Base-by-base conservation (phyloP, 1,140 invertebrate species). In the Rhagoletis zephyria region DNA sequence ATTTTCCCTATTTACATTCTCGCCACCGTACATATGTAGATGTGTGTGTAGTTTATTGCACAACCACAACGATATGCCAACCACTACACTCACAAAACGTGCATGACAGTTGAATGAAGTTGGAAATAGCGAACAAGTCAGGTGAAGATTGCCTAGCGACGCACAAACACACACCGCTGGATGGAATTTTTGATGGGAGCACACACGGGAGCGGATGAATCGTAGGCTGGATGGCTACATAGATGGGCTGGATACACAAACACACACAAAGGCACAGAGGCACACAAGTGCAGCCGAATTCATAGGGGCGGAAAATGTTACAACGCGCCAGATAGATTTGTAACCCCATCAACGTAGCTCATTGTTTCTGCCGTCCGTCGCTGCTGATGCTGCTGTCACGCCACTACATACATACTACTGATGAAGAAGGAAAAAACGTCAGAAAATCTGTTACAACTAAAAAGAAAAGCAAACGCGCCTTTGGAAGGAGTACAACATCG, bases 121-220 rank as follows among this genome's bases (percentile, higher is more conserved):
- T 81, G 51, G 74, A n/a, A 81, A 81, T n/a, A 19, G 48, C 45
- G 74, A 77, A 89, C 88, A 19, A 30, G 42, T 4, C 74, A 81
- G 48, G n/a, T 81, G 74, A 30, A 48, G 42, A 74, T 10, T 45
- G 45, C 12, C 45, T 16, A 74, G 19, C 40, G n/a, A 77, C 70
- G 59, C 59, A 63, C 9, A 48, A 74, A 74, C 45, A n/a, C 70
- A 40, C 70, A 30, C 45, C 14, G 9, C 70, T 45, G 4, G 12
- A 16, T 67, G 70, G 14, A 1, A 74, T 19, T 2, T 45, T n/a
- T n/a, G 48, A 19, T n/a, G 16, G n/a, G 30, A 40, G 48, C 48
- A 19, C 45, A 19, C 6, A 56, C 45, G 74, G 59, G 63, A 64
- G 4, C 4, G 9, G n/a, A 7, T 74, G 42, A 12, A 3, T 1